Percentiles rank a stretch among this genome's conserved stretches.
Conservation (phyloP, 2,113 vertebrate genomes). For the Pangasianodon hypophthalmus region DNA sequence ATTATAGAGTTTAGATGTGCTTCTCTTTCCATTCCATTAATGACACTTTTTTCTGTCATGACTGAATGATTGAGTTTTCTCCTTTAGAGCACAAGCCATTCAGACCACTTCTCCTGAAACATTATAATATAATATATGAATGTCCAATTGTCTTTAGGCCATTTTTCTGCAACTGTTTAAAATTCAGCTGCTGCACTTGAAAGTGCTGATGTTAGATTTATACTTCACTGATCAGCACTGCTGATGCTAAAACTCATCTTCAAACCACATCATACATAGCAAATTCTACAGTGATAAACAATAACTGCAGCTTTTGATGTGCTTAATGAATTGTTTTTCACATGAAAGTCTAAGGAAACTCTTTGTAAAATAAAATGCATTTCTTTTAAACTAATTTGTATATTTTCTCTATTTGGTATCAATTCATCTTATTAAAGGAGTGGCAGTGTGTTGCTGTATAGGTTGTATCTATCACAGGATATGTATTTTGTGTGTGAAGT, state of each 20-base stretch:
- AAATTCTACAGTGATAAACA: not conserved
- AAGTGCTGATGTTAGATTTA: conserved; percentile 64
- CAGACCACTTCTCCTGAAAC: not conserved
- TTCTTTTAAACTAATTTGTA: not conserved
- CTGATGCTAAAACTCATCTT: conserved; percentile 51
- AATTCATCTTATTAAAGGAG: not conserved
- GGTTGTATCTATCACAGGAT: not conserved
- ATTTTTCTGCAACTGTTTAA: conserved; percentile 42
- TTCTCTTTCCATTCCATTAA: not conserved
- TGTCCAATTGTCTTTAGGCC: not conserved
- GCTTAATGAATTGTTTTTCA: not conserved
- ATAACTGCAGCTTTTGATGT: not conserved
- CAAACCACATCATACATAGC: not conserved
- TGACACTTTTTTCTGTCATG: not conserved
- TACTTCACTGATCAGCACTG: conserved; percentile 62
- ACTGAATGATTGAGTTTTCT: not conserved
- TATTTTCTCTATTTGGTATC: not conserved
- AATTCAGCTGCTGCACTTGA: conserved; percentile 42
- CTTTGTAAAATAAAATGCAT: not conserved
- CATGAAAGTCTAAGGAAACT: not conserved
- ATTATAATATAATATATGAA: not conserved
- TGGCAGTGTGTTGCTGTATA: not conserved
- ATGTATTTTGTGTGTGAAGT: not conserved
- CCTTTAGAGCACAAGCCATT: not conserved
- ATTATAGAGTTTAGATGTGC: not conserved